These are phyloP conservation scores for Drosophila rufa DNA, from an alignment of 1,140 invertebrate species.

Conservation along the genomic window DNA sequence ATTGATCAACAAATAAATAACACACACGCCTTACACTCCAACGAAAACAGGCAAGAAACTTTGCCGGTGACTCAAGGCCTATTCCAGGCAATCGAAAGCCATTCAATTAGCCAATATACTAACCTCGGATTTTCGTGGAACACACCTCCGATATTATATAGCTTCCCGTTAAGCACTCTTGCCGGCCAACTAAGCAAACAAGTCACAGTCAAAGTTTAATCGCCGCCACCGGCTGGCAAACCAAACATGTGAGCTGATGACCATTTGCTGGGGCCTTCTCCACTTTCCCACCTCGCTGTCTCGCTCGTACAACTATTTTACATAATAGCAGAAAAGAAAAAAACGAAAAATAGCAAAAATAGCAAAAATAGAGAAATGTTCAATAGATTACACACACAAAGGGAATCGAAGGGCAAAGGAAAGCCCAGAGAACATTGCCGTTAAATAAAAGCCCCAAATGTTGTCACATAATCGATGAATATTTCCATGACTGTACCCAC, in stretches of 20 bases:
- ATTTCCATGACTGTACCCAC: constrained; percentile 36
- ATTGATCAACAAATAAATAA: constrained; percentile 40
- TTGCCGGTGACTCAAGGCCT: constrained; percentile 18
- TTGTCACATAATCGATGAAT: constrained; percentile 70
- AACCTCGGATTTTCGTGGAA: constrained; percentile 12
- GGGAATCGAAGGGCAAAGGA: constrained; percentile 26
- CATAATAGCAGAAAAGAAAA: constrained; percentile 21
- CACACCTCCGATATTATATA: constrained; percentile 24
- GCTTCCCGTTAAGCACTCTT: constrained; percentile 26
- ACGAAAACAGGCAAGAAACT: constrained; percentile 8
- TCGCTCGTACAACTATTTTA: constrained; percentile 27
- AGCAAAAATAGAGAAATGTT: constrained; percentile 39
- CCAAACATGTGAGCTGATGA: constrained; percentile 34
- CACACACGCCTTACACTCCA: not conserved
- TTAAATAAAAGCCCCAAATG: constrained; percentile 56
- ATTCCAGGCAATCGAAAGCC: constrained; percentile 19
- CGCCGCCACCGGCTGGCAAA: constrained; percentile 27
- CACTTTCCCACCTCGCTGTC: not conserved
- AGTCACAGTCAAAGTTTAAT: constrained; percentile 46
- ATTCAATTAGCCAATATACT: constrained; percentile 17
- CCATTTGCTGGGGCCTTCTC: constrained; percentile 25
- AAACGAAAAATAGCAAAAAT: constrained; percentile 13
- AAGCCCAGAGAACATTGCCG: constrained; percentile 47
- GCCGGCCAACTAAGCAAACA: constrained; percentile 40
- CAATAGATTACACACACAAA: constrained; percentile 42